Evolutionary conservation across 2,113 vertebrate genomes (phyloP), one percentile per base, ranked within the genome.

Genomic region (Cynoglossus semilaevis): DNA sequence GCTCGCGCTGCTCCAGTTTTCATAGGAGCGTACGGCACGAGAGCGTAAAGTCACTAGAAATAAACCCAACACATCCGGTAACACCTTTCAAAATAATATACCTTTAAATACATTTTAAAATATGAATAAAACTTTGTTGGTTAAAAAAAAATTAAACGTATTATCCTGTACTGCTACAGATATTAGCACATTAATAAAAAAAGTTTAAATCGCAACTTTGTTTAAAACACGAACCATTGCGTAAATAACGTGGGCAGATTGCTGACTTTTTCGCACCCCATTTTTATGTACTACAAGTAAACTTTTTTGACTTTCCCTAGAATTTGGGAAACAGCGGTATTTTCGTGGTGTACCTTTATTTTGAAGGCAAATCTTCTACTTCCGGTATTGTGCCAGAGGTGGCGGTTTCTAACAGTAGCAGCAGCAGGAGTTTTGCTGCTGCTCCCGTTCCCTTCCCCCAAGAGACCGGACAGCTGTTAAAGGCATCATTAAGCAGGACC

Each of bases 401-500:
- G 56, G 67, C 52, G 8, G 3, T 11, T 13, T 4, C 11, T 41
- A 8, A 3, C 1, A 6, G 37, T n/a, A 44, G 11, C 11, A 17
- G 35, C 22, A 14, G 16, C 22, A 29, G 22, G 22, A 6, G 22
- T 29, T 29, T 29, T 29, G 22, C 22, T 43, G 29, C 3, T 0
- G 38, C 54, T 55, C 38, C 34, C 4, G 13, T 38, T 17, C 44
- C 62, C 40, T 6, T 11, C 60, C 43, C 49, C 54, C n/a, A 1
- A 1, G 0, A 48, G 38, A 44, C 35, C 14, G 12, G 17, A 45
- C 80, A 80, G 67, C 54, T 83, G 80, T 8, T 51, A 7, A 37
- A 60, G 4, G 51, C 70, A 80, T 80, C 17, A 60, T 12, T 41
- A 36, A n/a, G n/a, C n/a, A n/a, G n/a, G n/a, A n/a, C n/a, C n/a